These are phyloP conservation scores for Ictalurus punctatus DNA, from an alignment of 2,113 vertebrate species.

Conservation along the genomic window DNA sequence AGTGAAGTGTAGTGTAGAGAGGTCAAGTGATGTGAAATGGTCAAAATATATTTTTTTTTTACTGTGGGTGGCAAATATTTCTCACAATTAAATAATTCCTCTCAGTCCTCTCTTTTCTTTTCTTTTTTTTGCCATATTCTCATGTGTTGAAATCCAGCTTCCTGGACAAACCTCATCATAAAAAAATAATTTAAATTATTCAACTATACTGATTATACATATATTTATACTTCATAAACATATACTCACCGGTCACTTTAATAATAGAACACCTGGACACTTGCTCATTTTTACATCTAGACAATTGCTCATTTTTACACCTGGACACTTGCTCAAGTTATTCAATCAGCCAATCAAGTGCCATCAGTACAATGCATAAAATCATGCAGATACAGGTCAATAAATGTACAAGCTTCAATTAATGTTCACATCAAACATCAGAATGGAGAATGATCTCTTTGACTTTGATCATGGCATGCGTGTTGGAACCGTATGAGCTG, in stretches of 20 bases:
- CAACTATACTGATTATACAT: too few relatives aligned
- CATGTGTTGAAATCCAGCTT: neutral
- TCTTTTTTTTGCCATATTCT: too few relatives aligned
- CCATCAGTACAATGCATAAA: neutral
- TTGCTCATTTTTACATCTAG: neutral
- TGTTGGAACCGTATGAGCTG: neutral
- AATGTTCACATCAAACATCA: neutral
- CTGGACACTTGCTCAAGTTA: neutral
- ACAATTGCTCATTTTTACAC: neutral
- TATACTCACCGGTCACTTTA: neutral
- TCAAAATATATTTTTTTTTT: neutral
- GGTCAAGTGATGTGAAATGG: neutral
- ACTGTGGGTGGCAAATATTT: neutral
- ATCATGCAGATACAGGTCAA: neutral
- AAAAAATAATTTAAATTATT: neutral
- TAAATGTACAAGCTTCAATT: neutral
- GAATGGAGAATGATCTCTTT: neutral
- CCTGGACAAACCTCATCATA: neutral
- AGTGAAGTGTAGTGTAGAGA: neutral
- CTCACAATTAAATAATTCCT: neutral
- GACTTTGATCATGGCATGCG: neutral
- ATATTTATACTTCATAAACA: neutral
- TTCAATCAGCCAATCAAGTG: neutral
- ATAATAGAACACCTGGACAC: neutral
- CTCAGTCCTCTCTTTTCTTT: neutral